A percentile compares a stretch with the other conserved stretches of the same genome.
These are phyloP conservation scores for Bombus pascuorum DNA, from an alignment of 1,140 invertebrate genomes.

Conservation along the genomic window DNA sequence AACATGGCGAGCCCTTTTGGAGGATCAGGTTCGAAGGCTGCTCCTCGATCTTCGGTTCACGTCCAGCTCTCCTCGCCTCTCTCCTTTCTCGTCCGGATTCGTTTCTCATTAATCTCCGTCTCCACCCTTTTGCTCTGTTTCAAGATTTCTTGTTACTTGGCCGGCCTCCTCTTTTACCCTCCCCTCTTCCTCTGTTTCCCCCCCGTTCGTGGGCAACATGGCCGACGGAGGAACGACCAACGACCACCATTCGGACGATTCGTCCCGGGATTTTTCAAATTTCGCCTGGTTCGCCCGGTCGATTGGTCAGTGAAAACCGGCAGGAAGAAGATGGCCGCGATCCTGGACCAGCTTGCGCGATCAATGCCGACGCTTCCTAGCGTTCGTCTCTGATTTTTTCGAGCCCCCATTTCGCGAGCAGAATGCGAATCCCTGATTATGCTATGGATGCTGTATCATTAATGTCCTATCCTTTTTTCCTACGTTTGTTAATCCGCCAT, in stretches of 20 bases:
- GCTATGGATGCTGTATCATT: neutral
- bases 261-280: slow-evolving; percentile 56
- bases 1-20: slow-evolving; percentile 67
- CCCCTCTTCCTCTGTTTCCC: slow-evolving; percentile 32
- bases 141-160: slow-evolving; percentile 72
- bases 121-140: slow-evolving; percentile 76
- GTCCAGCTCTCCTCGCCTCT: slow-evolving; percentile 23
- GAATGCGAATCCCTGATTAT: slow-evolving; percentile 13
- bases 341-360: slow-evolving; percentile 32
- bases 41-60: slow-evolving; percentile 40
- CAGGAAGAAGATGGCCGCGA: slow-evolving; percentile 50
- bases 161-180: slow-evolving; percentile 49
- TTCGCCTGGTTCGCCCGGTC: slow-evolving; percentile 42
- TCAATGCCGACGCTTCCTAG: slow-evolving; percentile 31
- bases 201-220: slow-evolving; percentile 70
- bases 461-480: neutral
- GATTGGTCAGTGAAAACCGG: slow-evolving; percentile 54
- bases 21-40: slow-evolving; percentile 38
- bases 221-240: slow-evolving; percentile 63
- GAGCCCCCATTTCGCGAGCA: neutral
- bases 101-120: slow-evolving; percentile 79
- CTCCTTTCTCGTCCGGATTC: slow-evolving; percentile 70
- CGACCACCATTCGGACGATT: slow-evolving; percentile 46
- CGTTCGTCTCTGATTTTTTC: slow-evolving; percentile 8
- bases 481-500: neutral